Base-by-base conservation (phyloP, 1,140 invertebrate species). In the Zaprionus nigranus region DNA sequence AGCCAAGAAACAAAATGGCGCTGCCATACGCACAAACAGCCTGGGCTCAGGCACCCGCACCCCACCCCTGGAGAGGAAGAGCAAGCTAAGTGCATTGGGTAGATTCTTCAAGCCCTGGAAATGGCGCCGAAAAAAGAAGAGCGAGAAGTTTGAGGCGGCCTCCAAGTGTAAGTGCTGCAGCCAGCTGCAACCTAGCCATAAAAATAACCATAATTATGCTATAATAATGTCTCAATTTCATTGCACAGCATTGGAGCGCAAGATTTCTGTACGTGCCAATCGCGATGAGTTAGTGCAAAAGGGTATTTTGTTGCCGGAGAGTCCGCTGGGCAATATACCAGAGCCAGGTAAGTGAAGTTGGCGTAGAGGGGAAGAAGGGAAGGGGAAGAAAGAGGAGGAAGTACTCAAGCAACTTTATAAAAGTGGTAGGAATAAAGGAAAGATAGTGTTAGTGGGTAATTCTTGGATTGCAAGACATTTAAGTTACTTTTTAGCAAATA, bases 81-180 rank as follows among this genome's bases (percentile, higher is more conserved):
- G 97, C 90, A 98, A 98, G 93, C 96, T 99, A 93, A 97, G 98
- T 36, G 97, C 97, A 54, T 95, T 99, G 90, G 98, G 98, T 80
- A 96, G 97, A 94, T 95, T 99, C 84, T 98, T 99, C 93, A 99
- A 99, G 94, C 98, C 98, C 5, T 99, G 98, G 98, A 99, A 99
- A 93, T 99, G 98, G 98, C 98, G 98, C 94, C 95, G 98, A 93
- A 99, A 98, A 97, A 98, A 99, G 95, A 99, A 99, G 95, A 98
- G 97, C 66, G 98, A 99, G 92, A 98, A 98, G 93, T 98, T 99
- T 91, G 98, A 99, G 93, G 97, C 98, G 83, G 96, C 98, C 82
- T 98, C 97, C 91, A 96, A 97, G 95, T 98, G 98, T 99, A 94
- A 97, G 97, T 96, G 75, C 5, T 96, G 75, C 9, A 13, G 0